Base-by-base conservation (phyloP, 1,140 invertebrate genomes). In the Micrasema minimum region DNA sequence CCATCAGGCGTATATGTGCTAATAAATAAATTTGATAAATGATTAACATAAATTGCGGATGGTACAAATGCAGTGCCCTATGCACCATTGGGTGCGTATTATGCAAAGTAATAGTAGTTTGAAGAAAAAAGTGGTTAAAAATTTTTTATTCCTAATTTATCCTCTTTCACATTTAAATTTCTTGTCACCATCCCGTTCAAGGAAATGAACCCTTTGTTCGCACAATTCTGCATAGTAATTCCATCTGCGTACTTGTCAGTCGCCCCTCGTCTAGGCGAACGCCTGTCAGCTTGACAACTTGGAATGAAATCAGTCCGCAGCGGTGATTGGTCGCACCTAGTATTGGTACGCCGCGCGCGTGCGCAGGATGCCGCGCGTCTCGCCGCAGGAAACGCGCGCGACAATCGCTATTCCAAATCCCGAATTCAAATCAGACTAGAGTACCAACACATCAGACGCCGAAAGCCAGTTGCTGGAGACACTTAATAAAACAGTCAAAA, bases 361-460 rank as follows among this genome's bases (percentile, higher is more conserved):
- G 62, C 65, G 65, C 72, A 71, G 72, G 72, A 74, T 62, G 69
- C 64, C 67, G 48, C 67, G 46, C 61, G 66, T 69, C 67, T 45
- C 72, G 45, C 46, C 72, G 68, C 67, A 69, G 69, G 69, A 69
- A 69, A 55, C 45, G 16, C 72, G 68, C 72, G 65, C 68, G 72
- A 71, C 69, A 61, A 12, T 53, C 65, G 59, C 72, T 14, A 38
- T 46, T 46, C 57, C 68, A 53, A 64, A 69, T 68, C 59, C 57
- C 64, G 45, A 51, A 67, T 67, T 67, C 65, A 67, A 53, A 55
- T 41, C 65, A 31, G n/a, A n/a, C 65, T 1, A 22, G 11, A 12
- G 14, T 2, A 2, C 2, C 3, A 20, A 22, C 16, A 20, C 7
- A 22, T 16, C 16, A 16, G 11, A 20, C n/a, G 16, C 16, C 18